Percentiles rank a stretch among this genome's conserved stretches.
These are phyloP conservation scores for Doryteuthis pealeii DNA, from an alignment of 1,140 invertebrate genomes.

Conservation along the genomic window DNA sequence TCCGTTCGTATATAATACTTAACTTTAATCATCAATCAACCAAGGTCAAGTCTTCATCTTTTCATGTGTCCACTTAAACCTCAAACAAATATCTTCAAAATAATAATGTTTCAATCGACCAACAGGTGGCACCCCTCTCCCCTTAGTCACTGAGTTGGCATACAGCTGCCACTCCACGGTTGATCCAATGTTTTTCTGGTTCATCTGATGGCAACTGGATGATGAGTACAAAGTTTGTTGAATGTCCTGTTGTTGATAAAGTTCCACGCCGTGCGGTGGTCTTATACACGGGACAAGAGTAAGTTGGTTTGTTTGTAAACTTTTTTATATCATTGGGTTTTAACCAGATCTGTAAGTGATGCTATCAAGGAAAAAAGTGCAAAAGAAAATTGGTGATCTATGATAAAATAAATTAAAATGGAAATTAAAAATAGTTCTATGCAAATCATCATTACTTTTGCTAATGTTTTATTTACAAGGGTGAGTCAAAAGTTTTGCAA, in stretches of 20 bases:
- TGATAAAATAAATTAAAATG: too few species aligned
- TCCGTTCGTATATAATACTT: too few species aligned
- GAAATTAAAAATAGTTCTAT: too few species aligned
- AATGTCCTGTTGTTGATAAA: constrained; percentile 87
- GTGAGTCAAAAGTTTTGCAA: too few species aligned
- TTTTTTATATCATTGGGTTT: constrained; percentile 71
- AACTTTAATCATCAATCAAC: too few species aligned
- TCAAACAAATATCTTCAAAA: too few species aligned
- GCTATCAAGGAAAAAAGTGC: constrained; percentile 23
- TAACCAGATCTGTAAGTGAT: constrained; percentile 48
- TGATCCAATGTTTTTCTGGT: constrained; percentile 81
- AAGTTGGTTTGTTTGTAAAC: constrained; percentile 66
- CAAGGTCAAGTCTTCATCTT: too few species aligned
- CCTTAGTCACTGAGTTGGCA: constrained; percentile 70
- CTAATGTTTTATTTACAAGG: too few species aligned
- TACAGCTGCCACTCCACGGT: constrained; percentile 81
- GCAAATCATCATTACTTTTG: too few species aligned
- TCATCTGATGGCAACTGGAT: constrained; percentile 73
- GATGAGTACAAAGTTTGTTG: constrained; percentile 89
- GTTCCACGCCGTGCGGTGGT: constrained; percentile 79
- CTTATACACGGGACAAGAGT: constrained; percentile 86
- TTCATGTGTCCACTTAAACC: too few species aligned
- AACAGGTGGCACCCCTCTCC: neutral
- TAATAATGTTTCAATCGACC: neutral
- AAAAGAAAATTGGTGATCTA: too few species aligned